Percentiles rank a stretch among this genome's conserved stretches.
Conservation (phyloP, 2,113 vertebrate genomes). For the Marcusenius ussheri region DNA sequence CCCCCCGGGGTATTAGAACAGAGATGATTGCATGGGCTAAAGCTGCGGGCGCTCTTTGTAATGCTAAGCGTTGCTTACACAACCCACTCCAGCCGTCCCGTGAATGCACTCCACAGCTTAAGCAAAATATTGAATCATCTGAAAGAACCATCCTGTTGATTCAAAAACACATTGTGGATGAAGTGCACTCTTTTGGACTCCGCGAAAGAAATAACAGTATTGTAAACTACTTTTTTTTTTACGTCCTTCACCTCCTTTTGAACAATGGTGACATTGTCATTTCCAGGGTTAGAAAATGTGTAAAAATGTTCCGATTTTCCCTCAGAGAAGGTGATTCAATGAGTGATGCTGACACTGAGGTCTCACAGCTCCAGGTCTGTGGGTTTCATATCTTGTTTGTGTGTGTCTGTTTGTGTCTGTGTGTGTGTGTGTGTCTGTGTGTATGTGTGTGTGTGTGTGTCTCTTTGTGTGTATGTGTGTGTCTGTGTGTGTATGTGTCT, state of each 20-base stretch:
- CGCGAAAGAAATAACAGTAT: constrained; percentile 2
- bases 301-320: neutral
- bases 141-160: constrained; percentile 11
- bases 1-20: neutral
- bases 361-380: neutral
- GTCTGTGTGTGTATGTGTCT: no score
- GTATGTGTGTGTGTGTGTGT: neutral
- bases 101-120: constrained; percentile 10
- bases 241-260: neutral
- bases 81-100: constrained; percentile 11
- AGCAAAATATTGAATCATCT: constrained; percentile 23
- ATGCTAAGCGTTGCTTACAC: constrained; percentile 28
- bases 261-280: neutral
- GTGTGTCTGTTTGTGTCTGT: neutral
- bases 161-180: constrained; percentile 19
- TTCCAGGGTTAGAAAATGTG: neutral
- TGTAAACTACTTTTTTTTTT: neutral
- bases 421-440: no score
- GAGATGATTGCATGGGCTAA: constrained; percentile 7
- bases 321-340: neutral
- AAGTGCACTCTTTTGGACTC: constrained; percentile 11
- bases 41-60: constrained; percentile 15
- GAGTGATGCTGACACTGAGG: neutral
- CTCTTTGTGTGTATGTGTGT: neutral
- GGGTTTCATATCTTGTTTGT: neutral